Conservation (phyloP, 2,888 invertebrate species). For the Nymphalis urticae region DNA sequence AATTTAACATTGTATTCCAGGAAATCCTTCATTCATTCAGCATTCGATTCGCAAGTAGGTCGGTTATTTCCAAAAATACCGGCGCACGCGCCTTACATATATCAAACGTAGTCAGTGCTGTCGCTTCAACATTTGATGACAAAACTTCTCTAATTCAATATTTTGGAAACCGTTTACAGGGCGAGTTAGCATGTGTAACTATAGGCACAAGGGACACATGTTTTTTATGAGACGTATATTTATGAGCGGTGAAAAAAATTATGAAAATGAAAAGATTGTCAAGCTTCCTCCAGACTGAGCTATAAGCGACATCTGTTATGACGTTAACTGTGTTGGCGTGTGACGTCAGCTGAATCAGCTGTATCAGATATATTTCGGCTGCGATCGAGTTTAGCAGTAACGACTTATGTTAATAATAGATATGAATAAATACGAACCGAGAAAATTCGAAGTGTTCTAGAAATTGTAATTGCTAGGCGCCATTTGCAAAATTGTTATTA, state of each 20-base stretch:
- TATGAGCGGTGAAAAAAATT: neutral
- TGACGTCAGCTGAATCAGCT: constrained; percentile 48
- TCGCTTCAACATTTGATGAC: constrained; percentile 6
- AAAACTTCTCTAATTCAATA: neutral
- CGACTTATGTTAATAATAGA: constrained; percentile 35
- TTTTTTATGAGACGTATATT: too few species aligned
- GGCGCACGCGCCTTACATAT: constrained; percentile 32
- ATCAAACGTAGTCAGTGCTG: constrained; percentile 27
- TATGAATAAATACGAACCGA: constrained; percentile 25
- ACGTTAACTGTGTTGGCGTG: constrained; percentile 42
- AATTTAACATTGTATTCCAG: constrained; percentile 23
- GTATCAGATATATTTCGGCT: constrained; percentile 43
- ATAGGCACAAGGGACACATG: too few species aligned
- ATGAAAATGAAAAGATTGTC: constrained; percentile 14
- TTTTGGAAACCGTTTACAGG: neutral
- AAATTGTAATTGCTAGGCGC: neutral
- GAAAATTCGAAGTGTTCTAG: constrained; percentile 15
- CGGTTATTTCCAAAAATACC: constrained; percentile 35
- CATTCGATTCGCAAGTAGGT: constrained; percentile 37
- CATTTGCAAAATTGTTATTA: neutral
- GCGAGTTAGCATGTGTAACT: too few species aligned
- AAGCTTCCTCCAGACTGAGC: constrained; percentile 23
- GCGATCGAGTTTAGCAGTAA: constrained; percentile 28
- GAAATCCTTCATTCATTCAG: constrained; percentile 35
- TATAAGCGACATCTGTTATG: constrained; percentile 43